phyloP scores from a whole-genome alignment of 2,888 invertebrate genomes.

The Sinotaia quadrata region DNA sequence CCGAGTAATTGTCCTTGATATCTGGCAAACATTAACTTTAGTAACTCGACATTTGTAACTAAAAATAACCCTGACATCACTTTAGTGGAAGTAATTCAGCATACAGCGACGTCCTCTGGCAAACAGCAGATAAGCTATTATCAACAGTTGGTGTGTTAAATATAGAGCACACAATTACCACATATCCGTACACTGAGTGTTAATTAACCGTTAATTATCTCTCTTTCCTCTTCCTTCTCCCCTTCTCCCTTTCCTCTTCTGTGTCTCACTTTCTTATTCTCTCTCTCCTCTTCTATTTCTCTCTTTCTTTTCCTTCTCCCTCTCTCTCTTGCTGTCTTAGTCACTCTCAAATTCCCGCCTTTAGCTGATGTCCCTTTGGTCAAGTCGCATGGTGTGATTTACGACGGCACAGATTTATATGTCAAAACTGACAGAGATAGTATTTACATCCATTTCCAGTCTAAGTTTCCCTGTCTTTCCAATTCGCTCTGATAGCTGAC shows the following conservation, averaged over 20 bases:
- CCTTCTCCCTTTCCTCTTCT: not conserved
- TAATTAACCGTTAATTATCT: no score
- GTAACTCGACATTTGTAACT: no score
- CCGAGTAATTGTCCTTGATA: no score
- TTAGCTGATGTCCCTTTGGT: not conserved
- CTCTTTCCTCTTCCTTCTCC: not conserved
- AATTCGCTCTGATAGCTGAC: not conserved
- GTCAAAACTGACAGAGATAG: not conserved
- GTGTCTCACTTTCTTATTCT: not conserved
- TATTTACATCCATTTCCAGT: not conserved
- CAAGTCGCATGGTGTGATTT: not conserved
- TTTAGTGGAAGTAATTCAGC: no score
- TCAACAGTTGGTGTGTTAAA: no score
- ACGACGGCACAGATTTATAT: not conserved
- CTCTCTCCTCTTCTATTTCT: not conserved
- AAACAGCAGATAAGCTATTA: no score
- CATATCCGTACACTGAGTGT: no score
- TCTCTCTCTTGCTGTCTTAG: slow-evolving; percentile 5
- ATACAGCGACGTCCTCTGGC: no score
- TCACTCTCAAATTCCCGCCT: not conserved
- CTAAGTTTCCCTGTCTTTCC: not conserved
- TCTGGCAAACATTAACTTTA: no score
- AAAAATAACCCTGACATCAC: no score
- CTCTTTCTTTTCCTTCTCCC: not conserved
- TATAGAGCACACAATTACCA: no score